Evolutionary conservation across 2,797 vertebrate species (phyloP), one percentile per base, ranked within the genome.

Genomic region (Dipus sagitta): DNA sequence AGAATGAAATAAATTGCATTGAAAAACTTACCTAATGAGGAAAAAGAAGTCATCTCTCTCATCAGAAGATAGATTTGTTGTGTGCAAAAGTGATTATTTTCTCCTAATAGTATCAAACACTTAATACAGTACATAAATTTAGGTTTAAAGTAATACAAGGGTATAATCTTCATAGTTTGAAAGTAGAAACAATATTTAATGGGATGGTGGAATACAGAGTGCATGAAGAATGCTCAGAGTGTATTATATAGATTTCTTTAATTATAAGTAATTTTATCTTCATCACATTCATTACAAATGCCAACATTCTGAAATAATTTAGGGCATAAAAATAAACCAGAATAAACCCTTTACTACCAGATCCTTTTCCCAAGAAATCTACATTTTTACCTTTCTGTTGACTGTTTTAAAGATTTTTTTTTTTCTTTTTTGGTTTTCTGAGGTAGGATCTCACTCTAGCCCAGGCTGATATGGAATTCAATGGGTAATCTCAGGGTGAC

Each of bases 351-450:
- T 70, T 80, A 13, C 18, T 24, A 7, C 2, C 23, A n/a, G 2
- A 30, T 81, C 6, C 15, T 24, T 28, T 77, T 83, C 24, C 6
- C 11, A 87, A 88, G 58, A 12, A 88, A 81, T 88, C 68, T 78
- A 71, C 42, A 47, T 67, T 92, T 95, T 75, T 21, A 64, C 78
- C 81, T 96, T 93, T 82, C 28, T 38, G 20, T 87, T n/a, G 80
- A 79, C 17, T 80, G 6, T 34, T 30, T 76, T 58, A n/a, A n/a
- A n/a, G n/a, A n/a, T n/a, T n/a, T n/a, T n/a, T n/a, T n/a, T n/a
- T n/a, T n/a, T n/a, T n/a, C n/a, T n/a, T n/a, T n/a, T n/a, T n/a
- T n/a, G n/a, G n/a, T n/a, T n/a, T n/a, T n/a, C n/a, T n/a, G n/a
- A n/a, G n/a, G n/a, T n/a, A n/a, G n/a, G n/a, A n/a, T n/a, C n/a